phyloP scores from a whole-genome alignment of 1,140 invertebrate genomes.

The Drosophila nikananu region DNA sequence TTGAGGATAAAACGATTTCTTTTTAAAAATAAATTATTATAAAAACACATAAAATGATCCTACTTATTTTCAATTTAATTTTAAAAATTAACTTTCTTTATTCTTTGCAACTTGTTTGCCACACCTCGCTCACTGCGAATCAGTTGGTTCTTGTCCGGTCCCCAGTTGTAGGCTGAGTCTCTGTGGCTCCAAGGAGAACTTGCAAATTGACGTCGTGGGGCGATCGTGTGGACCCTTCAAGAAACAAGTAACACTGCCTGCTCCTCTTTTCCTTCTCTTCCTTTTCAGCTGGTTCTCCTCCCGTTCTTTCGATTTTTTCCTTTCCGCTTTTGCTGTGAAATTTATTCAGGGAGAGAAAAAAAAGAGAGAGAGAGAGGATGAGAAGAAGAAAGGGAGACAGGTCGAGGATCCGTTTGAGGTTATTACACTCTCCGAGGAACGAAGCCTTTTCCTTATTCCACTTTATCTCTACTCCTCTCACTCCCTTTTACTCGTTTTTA shows the following conservation, averaged over 20 bases:
- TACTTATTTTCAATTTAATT: neutral
- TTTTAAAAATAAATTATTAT: neutral
- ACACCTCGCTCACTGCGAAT: constrained; percentile 5
- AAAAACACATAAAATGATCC: neutral
- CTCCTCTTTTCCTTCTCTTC: constrained; percentile 35
- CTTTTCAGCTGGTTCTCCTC: constrained; percentile 22
- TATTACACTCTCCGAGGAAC: constrained; percentile 60
- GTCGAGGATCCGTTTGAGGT: constrained; percentile 59
- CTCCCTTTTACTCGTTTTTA: constrained; percentile 24
- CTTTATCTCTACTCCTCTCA: constrained; percentile 8
- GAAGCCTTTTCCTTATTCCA: constrained; percentile 26
- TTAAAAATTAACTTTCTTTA: neutral
- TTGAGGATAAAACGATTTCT: too few species aligned
- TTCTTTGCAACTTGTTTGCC: neutral
- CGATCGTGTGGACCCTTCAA: constrained; percentile 66
- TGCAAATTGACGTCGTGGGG: constrained; percentile 73
- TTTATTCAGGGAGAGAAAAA: constrained; percentile 35
- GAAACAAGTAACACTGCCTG: constrained; percentile 53
- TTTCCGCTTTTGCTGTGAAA: constrained; percentile 42
- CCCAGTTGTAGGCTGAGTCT: constrained; percentile 18
- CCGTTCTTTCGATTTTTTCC: constrained; percentile 16
- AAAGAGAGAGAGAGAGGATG: neutral
- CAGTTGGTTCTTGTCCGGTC: constrained; percentile 22
- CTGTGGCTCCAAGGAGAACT: constrained; percentile 54
- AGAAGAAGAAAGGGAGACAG: constrained; percentile 18